phyloP scores from a whole-genome alignment of 2,113 vertebrate genomes.

The Apteryx owenii region DNA sequence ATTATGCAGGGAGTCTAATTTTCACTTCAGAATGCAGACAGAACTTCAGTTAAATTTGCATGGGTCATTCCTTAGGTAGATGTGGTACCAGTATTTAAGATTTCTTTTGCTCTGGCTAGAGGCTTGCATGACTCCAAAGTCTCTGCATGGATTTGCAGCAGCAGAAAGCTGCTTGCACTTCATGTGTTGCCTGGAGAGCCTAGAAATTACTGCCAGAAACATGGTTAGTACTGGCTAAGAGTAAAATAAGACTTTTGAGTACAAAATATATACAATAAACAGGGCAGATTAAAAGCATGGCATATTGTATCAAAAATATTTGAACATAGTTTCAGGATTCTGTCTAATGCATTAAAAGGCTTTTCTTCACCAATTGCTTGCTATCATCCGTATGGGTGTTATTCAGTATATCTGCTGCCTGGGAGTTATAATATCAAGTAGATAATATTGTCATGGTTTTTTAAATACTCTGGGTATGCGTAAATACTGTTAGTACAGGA shows the following conservation, averaged over 20 bases:
- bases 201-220: background rate
- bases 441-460: background rate
- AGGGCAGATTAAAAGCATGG: background rate
- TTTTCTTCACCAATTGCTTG: background rate
- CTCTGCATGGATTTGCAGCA: background rate
- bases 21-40: background rate
- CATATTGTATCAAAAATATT: background rate
- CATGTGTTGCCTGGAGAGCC: background rate
- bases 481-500: background rate
- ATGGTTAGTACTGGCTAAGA: background rate
- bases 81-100: background rate
- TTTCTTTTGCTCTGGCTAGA: background rate
- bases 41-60: background rate
- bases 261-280: background rate
- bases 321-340: background rate
- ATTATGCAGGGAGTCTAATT: background rate
- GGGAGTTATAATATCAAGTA: background rate
- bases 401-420: background rate
- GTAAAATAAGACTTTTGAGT: background rate
- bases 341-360: background rate
- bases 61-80: background rate
- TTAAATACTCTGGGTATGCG: background rate
- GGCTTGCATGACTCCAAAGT: background rate
- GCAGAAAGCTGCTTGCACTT: background rate
- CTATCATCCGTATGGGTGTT: background rate